Evolutionary conservation across 2,888 invertebrate species (phyloP).

Genomic region (Acrobasis suavella): DNA sequence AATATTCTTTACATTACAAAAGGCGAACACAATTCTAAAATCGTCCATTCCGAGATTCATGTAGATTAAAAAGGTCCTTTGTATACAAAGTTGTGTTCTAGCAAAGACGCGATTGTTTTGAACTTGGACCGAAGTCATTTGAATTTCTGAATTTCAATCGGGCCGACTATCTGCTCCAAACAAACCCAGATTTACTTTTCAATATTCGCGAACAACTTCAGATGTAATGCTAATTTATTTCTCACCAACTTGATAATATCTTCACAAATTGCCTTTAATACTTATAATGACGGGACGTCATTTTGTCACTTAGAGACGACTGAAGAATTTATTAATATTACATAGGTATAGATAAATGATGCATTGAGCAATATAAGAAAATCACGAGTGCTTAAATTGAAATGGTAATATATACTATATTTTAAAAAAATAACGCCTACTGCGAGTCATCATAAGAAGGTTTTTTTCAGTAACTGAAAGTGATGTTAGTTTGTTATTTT

Average conservation of each 20-base stretch:
- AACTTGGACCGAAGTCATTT: slow-evolving; percentile 71
- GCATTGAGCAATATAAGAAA: too few relatives aligned
- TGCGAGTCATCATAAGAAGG: too few relatives aligned
- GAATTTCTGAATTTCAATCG: slow-evolving; percentile 74
- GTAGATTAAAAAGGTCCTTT: slow-evolving; percentile 55
- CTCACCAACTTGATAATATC: slow-evolving; percentile 6
- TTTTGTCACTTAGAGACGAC: background rate
- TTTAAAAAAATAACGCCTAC: too few relatives aligned
- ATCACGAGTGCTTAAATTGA: too few relatives aligned
- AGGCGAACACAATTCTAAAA: slow-evolving; percentile 5
- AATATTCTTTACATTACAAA: background rate
- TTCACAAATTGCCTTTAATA: background rate
- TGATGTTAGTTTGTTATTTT: too few relatives aligned
- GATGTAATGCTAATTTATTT: slow-evolving; percentile 18
- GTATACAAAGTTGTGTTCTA: slow-evolving; percentile 61
- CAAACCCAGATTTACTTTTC: slow-evolving; percentile 35
- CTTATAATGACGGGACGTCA: background rate
- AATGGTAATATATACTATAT: too few relatives aligned
- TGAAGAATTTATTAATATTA: background rate
- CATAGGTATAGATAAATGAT: background rate
- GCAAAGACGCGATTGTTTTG: slow-evolving; percentile 63
- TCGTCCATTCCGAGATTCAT: slow-evolving; percentile 26
- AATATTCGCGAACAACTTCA: slow-evolving; percentile 10
- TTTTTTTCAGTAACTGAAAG: too few relatives aligned
- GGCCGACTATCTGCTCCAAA: slow-evolving; percentile 43